Percentiles rank a stretch among this genome's conserved stretches.
These are phyloP conservation scores for Tetramorium parvispinum DNA, from an alignment of 1,140 invertebrate genomes.

Conservation along the genomic window DNA sequence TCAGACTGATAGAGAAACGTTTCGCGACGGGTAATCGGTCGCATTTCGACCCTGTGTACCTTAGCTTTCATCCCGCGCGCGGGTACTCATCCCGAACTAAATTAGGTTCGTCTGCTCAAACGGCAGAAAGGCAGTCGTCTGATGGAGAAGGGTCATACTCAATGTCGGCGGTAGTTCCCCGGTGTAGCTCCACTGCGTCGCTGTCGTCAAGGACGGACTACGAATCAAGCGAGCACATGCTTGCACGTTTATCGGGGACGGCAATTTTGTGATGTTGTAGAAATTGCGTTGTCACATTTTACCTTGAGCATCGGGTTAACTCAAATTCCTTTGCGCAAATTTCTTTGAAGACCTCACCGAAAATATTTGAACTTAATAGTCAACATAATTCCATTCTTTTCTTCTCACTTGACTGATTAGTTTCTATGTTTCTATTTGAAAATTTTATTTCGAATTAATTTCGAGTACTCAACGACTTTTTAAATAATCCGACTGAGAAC, in stretches of 20 bases:
- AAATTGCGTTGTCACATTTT: constrained; percentile 9
- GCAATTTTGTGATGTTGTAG: neutral
- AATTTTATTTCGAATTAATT: neutral
- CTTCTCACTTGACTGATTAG: neutral
- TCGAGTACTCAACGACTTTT: neutral
- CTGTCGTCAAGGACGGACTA: neutral
- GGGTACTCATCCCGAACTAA: constrained; percentile 5
- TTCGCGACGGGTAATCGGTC: neutral
- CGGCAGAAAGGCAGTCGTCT: neutral
- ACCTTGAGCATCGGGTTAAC: neutral
- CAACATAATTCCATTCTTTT: neutral
- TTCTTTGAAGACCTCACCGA: neutral
- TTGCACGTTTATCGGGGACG: neutral
- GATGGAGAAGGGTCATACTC: neutral
- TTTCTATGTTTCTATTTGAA: neutral
- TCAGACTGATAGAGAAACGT: neutral
- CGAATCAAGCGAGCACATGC: constrained; percentile 2
- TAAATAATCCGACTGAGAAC: neutral
- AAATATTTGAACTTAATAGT: neutral
- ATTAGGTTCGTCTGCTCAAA: constrained; percentile 48
- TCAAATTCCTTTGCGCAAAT: neutral
- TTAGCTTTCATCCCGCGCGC: neutral
- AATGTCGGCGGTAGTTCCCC: constrained; percentile 6
- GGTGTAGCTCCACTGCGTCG: neutral
- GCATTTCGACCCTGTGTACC: neutral